A percentile compares a stretch with the other conserved stretches of the same genome.
Conservation (phyloP, 2,888 invertebrate genomes). For the Limulus polyphemus region DNA sequence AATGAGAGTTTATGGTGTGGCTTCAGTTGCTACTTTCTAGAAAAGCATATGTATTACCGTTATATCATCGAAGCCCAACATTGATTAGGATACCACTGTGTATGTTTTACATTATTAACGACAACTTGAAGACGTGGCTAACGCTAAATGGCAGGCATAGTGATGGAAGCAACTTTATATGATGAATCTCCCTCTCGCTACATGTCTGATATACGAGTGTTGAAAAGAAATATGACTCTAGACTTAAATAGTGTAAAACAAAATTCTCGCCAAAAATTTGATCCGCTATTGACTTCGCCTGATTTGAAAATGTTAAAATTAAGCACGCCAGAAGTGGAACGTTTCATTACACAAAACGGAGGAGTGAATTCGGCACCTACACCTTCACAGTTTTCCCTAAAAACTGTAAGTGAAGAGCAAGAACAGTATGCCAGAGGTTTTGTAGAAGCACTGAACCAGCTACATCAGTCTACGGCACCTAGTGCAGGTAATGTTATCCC, state of each 20-base stretch:
- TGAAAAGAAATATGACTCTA: slow-evolving; percentile 1
- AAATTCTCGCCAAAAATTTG: slow-evolving; percentile 7
- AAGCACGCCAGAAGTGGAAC: slow-evolving; percentile 80
- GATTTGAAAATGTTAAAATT: slow-evolving; percentile 74
- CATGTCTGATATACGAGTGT: background rate
- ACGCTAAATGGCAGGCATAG: too few relatives aligned
- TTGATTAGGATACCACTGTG: too few relatives aligned
- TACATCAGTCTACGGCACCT: slow-evolving; percentile 40
- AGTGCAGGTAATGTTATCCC: background rate
- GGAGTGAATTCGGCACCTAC: slow-evolving; percentile 40
- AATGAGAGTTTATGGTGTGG: too few relatives aligned
- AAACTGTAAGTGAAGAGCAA: slow-evolving; percentile 68
- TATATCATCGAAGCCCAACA: too few relatives aligned
- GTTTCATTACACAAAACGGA: slow-evolving; percentile 50
- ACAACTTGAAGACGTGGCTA: too few relatives aligned
- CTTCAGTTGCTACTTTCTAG: too few relatives aligned
- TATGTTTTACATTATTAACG: too few relatives aligned
- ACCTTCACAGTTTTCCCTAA: slow-evolving; percentile 39
- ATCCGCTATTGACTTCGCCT: slow-evolving; percentile 34
- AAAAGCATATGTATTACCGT: too few relatives aligned
- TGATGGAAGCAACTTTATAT: slow-evolving; percentile 1
- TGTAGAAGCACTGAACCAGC: slow-evolving; percentile 72
- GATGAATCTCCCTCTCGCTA: background rate
- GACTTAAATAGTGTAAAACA: slow-evolving; percentile 7
- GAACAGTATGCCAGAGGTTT: slow-evolving; percentile 77